Conservation (phyloP, 2,113 vertebrate species). For the Actinemys pallida region DNA sequence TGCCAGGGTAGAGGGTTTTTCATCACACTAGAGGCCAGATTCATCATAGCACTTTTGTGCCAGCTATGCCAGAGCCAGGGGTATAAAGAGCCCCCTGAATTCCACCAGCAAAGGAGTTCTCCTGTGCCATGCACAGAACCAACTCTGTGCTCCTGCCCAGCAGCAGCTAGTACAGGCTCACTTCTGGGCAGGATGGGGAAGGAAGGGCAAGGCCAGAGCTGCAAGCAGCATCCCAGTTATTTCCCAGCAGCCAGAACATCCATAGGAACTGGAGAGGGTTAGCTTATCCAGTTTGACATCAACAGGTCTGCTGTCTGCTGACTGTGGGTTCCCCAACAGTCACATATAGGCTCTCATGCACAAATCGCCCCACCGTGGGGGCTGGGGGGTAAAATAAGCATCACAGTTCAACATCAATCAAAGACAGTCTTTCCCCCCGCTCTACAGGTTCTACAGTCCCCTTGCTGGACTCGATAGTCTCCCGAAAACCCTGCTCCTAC, state of each 20-base stretch:
- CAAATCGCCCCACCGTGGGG: background rate
- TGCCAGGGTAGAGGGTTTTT: background rate
- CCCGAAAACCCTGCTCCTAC: background rate
- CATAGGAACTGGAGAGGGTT: background rate
- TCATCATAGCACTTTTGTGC: background rate
- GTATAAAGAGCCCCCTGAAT: background rate
- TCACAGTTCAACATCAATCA: background rate
- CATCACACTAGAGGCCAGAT: background rate
- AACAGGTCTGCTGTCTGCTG: background rate
- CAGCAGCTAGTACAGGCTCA: background rate
- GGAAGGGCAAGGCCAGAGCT: background rate
- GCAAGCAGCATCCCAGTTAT: background rate
- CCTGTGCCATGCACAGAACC: accelerated
- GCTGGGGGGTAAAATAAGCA: background rate
- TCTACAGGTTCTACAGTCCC: background rate
- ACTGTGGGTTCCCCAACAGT: background rate
- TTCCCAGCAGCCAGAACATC: background rate
- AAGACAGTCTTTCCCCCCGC: background rate
- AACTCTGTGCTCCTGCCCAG: background rate
- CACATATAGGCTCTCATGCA: background rate
- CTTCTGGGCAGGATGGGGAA: background rate
- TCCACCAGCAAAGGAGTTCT: background rate
- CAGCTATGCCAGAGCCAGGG: background rate
- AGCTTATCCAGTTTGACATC: background rate
- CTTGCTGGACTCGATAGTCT: background rate